These are phyloP conservation scores for Phalacrocorax brasilianus DNA, from an alignment of 2,113 vertebrate species.

Conservation along the genomic window DNA sequence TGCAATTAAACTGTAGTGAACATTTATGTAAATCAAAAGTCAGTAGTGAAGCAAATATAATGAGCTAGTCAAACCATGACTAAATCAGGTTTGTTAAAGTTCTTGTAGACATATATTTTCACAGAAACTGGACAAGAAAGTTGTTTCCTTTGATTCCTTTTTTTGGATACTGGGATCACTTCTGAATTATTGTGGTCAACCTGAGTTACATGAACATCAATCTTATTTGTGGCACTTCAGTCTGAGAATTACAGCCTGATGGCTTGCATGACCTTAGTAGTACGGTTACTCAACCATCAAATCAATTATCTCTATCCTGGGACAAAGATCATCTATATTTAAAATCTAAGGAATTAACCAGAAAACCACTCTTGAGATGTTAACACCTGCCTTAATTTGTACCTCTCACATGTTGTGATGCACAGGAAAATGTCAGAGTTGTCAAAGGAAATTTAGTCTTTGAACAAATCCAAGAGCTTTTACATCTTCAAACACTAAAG, in stretches of 20 bases:
- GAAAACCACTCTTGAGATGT: background rate
- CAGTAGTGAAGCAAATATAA: conserved; percentile 44
- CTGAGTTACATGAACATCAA: background rate
- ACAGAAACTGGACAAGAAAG: background rate
- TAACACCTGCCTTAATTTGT: background rate
- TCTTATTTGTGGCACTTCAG: background rate
- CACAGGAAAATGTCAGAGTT: background rate
- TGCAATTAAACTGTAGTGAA: conserved; percentile 43
- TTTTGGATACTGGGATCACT: background rate
- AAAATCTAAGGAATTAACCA: background rate
- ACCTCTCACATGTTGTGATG: background rate
- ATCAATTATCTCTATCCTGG: background rate
- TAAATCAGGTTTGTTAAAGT: conserved; percentile 29
- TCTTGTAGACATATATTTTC: conserved; percentile 1
- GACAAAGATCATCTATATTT: background rate
- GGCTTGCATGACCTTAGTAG: background rate
- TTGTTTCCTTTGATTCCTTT: background rate
- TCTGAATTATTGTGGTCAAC: background rate
- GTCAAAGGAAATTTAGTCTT: background rate
- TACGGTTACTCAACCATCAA: background rate
- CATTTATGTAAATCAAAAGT: conserved; percentile 60
- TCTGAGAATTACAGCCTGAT: background rate
- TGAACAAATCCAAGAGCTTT: background rate
- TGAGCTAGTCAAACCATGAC: conserved; percentile 4
- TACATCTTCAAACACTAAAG: background rate